phyloP scores from a whole-genome alignment of 1,140 invertebrate genomes.

The Aphelenchoides avenae region DNA sequence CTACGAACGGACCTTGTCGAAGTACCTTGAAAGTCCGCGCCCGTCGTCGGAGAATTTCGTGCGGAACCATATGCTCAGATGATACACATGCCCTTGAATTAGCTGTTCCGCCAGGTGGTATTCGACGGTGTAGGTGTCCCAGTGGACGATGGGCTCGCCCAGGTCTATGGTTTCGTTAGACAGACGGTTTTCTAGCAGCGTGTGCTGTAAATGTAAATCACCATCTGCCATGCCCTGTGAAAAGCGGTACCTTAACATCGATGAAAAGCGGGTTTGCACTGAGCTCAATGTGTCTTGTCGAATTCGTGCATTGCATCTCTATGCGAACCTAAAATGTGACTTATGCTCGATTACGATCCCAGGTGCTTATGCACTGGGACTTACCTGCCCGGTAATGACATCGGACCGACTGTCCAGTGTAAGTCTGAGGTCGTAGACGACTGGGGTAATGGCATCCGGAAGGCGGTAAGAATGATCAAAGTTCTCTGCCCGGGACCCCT shows the following conservation, averaged over 20 bases:
- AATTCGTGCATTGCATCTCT: slow-evolving; percentile 3
- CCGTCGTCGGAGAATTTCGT: background rate
- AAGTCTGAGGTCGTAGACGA: slow-evolving; percentile 6
- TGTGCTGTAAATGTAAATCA: background rate
- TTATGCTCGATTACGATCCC: background rate
- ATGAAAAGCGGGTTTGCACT: background rate
- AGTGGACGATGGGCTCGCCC: background rate
- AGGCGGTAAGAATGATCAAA: slow-evolving; percentile 1
- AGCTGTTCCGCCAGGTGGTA: background rate
- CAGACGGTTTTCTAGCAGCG: slow-evolving; percentile 2
- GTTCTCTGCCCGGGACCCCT: no score
- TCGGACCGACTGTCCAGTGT: slow-evolving; percentile 3
- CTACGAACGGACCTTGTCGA: background rate
- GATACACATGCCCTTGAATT: background rate
- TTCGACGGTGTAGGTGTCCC: background rate
- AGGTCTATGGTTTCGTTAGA: background rate
- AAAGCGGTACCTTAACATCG: background rate
- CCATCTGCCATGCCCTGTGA: background rate
- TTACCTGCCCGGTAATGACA: slow-evolving; percentile 6
- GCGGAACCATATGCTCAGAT: background rate
- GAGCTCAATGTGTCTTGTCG: slow-evolving; percentile 1
- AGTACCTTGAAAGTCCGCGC: background rate
- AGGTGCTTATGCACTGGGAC: background rate
- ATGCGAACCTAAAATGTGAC: slow-evolving; percentile 1
- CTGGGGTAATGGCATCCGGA: background rate